A percentile compares a stretch with the other conserved stretches of the same genome.
phyloP scores from a whole-genome alignment of 2,888 invertebrate species.

The Temnothorax rugatulus region DNA sequence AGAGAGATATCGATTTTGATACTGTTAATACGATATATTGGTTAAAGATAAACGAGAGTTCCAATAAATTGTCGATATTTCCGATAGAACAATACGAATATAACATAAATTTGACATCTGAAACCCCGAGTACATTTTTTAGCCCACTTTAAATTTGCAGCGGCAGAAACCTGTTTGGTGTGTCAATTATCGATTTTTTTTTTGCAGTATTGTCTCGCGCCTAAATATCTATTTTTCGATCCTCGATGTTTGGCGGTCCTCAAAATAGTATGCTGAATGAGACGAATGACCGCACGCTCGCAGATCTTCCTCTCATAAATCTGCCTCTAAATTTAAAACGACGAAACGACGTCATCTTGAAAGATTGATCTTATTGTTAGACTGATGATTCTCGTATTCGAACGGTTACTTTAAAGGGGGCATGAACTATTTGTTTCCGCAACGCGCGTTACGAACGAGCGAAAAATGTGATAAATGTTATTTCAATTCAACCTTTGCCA shows the following conservation, averaged over 20 bases:
- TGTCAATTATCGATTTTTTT: background rate
- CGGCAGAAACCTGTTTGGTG: background rate
- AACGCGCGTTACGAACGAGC: background rate
- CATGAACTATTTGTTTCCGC: background rate
- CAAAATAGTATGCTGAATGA: conserved; percentile 42
- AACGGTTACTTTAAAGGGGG: conserved; percentile 6
- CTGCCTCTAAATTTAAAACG: conserved; percentile 48
- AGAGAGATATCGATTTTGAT: background rate
- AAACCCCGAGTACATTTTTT: background rate
- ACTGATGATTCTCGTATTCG: conserved; percentile 15
- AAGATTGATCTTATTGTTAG: conserved; percentile 37
- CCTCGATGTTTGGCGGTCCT: conserved; percentile 4
- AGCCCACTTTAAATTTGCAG: background rate
- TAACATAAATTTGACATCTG: background rate
- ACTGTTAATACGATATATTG: background rate
- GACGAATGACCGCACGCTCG: conserved; percentile 31
- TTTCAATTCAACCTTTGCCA: background rate
- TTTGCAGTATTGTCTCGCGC: background rate
- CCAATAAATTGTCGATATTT: too few relatives aligned
- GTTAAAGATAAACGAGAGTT: background rate
- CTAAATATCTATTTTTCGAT: background rate
- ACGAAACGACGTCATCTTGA: conserved; percentile 26
- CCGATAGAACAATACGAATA: background rate
- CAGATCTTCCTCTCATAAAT: conserved; percentile 40
- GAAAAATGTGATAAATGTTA: background rate